Evolutionary conservation across 2,797 vertebrate species (phyloP).

Genomic region (Phyllotis vaccarum): DNA sequence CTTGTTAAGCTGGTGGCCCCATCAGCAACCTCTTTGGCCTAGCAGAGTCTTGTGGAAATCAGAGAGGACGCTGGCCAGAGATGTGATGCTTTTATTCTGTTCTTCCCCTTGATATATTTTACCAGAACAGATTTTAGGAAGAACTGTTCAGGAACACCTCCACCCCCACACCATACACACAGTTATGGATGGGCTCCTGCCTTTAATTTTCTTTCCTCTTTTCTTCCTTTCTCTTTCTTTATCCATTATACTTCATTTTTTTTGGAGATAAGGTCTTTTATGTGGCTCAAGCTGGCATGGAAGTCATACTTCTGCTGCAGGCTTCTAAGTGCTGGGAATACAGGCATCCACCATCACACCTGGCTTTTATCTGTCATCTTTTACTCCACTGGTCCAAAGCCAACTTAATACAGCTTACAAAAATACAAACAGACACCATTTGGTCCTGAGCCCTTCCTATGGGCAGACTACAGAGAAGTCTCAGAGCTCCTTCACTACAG

Average conservation of each 20-base stretch:
- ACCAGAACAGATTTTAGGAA: neutral
- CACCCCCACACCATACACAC: neutral
- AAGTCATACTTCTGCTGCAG: neutral
- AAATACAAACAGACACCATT: constrained; percentile 8
- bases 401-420: constrained; percentile 5
- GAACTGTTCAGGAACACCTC: neutral
- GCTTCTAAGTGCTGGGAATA: neutral
- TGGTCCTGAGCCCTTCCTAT: neutral
- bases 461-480: neutral
- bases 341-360: neutral
- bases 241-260: neutral
- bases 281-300: neutral
- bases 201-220: neutral
- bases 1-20: neutral
- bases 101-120: neutral
- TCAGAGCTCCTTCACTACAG: neutral
- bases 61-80: neutral
- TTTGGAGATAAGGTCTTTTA: neutral
- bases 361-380: neutral
- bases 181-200: neutral
- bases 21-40: neutral
- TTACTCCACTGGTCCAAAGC: constrained; percentile 33
- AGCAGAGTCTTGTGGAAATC: neutral
- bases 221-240: neutral
- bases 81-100: neutral